Base-by-base conservation (phyloP, 2,113 vertebrate species). In the Triplophysa siluroides region DNA sequence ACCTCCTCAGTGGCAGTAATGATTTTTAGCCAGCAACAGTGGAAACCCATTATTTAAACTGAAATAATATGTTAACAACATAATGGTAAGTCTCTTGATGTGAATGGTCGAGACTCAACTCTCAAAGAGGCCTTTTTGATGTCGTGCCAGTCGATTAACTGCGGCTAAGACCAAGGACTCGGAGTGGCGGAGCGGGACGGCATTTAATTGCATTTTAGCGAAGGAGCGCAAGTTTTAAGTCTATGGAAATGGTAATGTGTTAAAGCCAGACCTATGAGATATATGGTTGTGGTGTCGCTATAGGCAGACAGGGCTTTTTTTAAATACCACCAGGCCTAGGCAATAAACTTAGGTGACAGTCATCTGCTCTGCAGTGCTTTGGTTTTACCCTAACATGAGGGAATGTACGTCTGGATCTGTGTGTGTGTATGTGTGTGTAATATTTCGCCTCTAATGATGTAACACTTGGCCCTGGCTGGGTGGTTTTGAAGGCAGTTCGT, bases 401-500 rank as follows among this genome's bases (percentile, higher is more conserved):
- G 61, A 73, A 64, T 74, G 76, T 64, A 43, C n/a, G 64, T 77
- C 60, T 66, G 74, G 18, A 21, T 80, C 60, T 75, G 77, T 82
- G 78, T 82, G 67, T 67, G 71, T 23, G 70, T 54, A n/a, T 65
- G 67, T 72, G 71, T 38, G 70, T 54, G 47, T 65, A 38, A 47
- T 29, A 61, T 58, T 58, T 58, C 7, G 6, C 64, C 78, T 85
- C 76, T 77, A 87, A 83, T 87, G 83, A 88, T 88, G 86, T 86
- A 87, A 87, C 86, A 86, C 82, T 83, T 86, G 86, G 86, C 84
- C 84, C 74, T 69, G 58, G 74, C 70, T 80, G 80, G 79, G 84
- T 78, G 62, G 74, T 86, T 85, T 81, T 75, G 82, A 87, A 81
- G 81, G 81, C 83, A 69, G 78, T 70, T 78, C 80, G 68, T 43